phyloP scores from a whole-genome alignment of 2,113 vertebrate species.

The Poeciliopsis retropinna region DNA sequence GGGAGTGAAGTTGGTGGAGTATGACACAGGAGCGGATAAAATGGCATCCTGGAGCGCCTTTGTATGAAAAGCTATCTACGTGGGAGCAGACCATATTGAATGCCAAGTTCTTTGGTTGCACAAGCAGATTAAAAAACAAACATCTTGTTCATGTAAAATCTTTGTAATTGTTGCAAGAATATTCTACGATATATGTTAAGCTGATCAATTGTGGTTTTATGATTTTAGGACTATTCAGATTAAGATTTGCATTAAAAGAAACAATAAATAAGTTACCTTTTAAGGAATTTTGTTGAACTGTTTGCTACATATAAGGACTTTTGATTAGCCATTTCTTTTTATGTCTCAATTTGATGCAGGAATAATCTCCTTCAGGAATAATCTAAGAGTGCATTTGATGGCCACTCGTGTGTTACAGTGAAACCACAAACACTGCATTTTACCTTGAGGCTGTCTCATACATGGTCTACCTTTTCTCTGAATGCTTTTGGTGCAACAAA shows the following conservation, averaged over 20 bases:
- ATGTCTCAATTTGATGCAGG: neutral
- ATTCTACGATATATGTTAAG: neutral
- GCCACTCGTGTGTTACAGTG: neutral
- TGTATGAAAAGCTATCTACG: slow-evolving; percentile 30
- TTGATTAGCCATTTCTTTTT: neutral
- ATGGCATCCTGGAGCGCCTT: slow-evolving; percentile 24
- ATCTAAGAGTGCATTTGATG: neutral
- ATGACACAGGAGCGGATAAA: slow-evolving; percentile 28
- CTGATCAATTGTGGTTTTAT: neutral
- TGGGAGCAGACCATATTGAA: slow-evolving; percentile 1
- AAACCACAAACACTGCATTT: neutral
- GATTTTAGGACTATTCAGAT: neutral
- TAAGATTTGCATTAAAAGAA: neutral
- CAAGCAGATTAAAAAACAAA: slow-evolving; percentile 3
- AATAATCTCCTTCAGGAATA: neutral
- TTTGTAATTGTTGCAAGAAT: neutral
- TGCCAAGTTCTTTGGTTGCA: neutral
- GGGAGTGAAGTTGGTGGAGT: neutral
- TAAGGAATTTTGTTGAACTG: neutral
- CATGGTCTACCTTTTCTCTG: neutral
- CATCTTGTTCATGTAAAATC: neutral
- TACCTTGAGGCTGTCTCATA: neutral
- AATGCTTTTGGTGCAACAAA: neutral
- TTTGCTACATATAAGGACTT: neutral
- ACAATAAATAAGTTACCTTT: neutral